These are phyloP conservation scores for Bradypodion ventrale DNA, from an alignment of 2,797 vertebrate species.

Conservation along the genomic window DNA sequence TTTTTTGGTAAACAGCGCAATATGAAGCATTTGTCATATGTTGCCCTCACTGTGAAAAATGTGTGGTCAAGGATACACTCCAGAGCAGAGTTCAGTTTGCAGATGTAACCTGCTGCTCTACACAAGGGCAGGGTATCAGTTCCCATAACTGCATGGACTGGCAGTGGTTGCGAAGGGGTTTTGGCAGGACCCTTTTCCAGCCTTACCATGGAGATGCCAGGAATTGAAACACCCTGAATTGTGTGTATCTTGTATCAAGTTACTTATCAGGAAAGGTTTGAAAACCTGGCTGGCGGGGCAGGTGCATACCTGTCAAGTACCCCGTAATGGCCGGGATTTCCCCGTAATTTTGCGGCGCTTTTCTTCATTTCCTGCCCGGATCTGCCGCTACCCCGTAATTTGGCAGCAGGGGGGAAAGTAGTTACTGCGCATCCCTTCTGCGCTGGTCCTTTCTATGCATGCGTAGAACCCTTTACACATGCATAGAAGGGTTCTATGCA, in stretches of 20 bases:
- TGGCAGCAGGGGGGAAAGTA: too few relatives aligned
- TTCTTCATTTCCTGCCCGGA: too few relatives aligned
- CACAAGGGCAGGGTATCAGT: background rate
- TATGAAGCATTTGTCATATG: background rate
- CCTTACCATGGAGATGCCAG: background rate
- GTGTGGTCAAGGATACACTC: background rate
- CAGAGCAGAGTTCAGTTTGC: background rate
- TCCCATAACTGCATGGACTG: background rate
- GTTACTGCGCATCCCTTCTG: too few relatives aligned
- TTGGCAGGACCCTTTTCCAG: background rate
- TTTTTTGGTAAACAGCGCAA: background rate
- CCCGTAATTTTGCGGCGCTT: too few relatives aligned
- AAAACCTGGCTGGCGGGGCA: too few relatives aligned
- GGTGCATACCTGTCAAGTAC: too few relatives aligned
- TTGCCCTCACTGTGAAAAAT: background rate
- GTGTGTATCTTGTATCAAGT: background rate
- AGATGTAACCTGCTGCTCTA: background rate
- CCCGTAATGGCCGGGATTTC: too few relatives aligned
- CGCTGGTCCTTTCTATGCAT: too few relatives aligned
- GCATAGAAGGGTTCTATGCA: too few relatives aligned
- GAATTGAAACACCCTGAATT: background rate
- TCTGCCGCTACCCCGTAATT: too few relatives aligned
- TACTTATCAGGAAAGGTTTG: too few relatives aligned
- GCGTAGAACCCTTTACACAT: too few relatives aligned
- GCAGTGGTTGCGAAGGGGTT: background rate